These are phyloP conservation scores for Chironomus riparius DNA, from an alignment of 2,888 invertebrate genomes.

Conservation along the genomic window DNA sequence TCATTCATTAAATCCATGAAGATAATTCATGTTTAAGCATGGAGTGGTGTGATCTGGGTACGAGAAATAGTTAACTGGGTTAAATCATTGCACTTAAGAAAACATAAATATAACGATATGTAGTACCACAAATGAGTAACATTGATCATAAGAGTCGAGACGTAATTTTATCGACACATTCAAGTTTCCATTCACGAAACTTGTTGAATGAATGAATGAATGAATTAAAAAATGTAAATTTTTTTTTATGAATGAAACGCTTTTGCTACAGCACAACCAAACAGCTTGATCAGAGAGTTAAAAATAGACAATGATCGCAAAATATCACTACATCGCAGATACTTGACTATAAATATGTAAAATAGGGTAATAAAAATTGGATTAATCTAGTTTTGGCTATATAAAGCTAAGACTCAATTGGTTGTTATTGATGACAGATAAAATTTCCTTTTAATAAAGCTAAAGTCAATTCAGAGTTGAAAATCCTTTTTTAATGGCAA, in stretches of 20 bases:
- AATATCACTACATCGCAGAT: background rate
- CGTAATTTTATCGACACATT: background rate
- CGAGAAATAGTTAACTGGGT: background rate
- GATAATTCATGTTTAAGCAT: background rate
- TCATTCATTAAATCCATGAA: background rate
- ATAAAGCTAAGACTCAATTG: too few relatives aligned
- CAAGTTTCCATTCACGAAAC: constrained; percentile 7
- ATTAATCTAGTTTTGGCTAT: constrained; percentile 23
- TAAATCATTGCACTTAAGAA: too few relatives aligned
- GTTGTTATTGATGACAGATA: background rate
- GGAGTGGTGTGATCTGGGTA: background rate
- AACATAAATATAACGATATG: too few relatives aligned
- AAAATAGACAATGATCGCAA: constrained; percentile 13
- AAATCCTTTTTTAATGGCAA: too few relatives aligned
- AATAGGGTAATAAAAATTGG: constrained; percentile 13
- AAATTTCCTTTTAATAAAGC: too few relatives aligned
- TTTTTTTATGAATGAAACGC: background rate
- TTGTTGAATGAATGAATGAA: constrained; percentile 6
- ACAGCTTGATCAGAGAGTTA: background rate
- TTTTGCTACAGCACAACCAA: background rate
- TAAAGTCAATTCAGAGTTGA: too few relatives aligned
- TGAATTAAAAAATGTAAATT: background rate
- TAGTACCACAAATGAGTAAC: too few relatives aligned
- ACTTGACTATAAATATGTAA: background rate
- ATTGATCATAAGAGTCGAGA: too few relatives aligned